Evolutionary conservation across 2,888 invertebrate genomes (phyloP), one percentile per base, ranked within the genome.

Genomic region (Drosophila paramelanica): DNA sequence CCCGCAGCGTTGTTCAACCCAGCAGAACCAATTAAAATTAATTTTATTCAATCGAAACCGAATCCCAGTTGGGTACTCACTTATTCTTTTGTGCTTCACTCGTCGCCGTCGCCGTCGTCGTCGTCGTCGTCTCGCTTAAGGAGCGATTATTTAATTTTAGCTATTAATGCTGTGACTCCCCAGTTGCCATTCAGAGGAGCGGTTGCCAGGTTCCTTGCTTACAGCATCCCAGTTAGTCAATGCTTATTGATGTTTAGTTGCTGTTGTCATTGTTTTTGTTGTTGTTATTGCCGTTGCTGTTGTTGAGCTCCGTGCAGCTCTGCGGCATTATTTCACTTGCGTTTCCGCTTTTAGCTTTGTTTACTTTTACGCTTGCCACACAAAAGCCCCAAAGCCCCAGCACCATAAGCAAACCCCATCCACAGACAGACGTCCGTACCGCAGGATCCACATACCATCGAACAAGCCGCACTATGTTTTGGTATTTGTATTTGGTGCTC

Each of bases 341-440:
- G 89, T 87, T 83, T 83, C 83, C 89, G 85, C 83, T 89, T 87
- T 83, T 89, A 78, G 89, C 89, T 73, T 84, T 83, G 89, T 83
- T 83, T 83, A 83, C 88, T 84, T 87, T 83, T 83, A 78, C 89
- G 89, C 83, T 83, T 80, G 76, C 85, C 88, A 70, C 82, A 81
- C 85, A 81, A 88, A 81, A 84, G 87, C 87, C 84, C 84, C 87
- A 77, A 88, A 88, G 86, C 67, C 79, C 89, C 72, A 78, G 67
- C 41, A 72, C 59, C 84, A 67, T 70, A 59, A 75, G 79, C 59
- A 75, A 74, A 51, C 75, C 62, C 56, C 49, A 59, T 56, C 78
- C 74, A 62, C 61, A 56, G 62, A 25, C 67, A 56, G 46, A 31
- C 58, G 39, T n/a, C 31, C 58, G 39, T n/a, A 33, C 74, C 69